phyloP scores from a whole-genome alignment of 2,888 invertebrate species.

The Isoperla grammatica region DNA sequence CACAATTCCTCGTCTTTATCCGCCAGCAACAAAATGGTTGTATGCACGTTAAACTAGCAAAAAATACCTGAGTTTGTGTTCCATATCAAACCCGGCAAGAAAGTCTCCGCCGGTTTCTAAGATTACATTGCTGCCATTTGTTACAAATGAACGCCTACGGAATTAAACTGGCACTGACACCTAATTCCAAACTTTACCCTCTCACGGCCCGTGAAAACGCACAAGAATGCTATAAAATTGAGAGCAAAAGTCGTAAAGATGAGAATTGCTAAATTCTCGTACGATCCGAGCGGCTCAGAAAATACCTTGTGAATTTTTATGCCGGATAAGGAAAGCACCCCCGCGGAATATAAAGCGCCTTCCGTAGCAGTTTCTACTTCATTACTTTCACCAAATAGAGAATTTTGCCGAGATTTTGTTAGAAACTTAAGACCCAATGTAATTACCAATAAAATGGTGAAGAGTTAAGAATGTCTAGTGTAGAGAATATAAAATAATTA shows the following conservation, averaged over 20 bases:
- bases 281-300: not conserved
- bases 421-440: not conserved
- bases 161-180: slow-evolving; percentile 23
- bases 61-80: not conserved
- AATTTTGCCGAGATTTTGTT: not conserved
- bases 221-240: slow-evolving; percentile 25
- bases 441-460: no score
- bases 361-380: not conserved
- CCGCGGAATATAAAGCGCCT: no score
- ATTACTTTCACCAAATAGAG: slow-evolving; percentile 2
- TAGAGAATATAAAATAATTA: no score
- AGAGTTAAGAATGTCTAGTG: no score
- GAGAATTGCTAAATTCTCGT: not conserved
- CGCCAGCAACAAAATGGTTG: no score
- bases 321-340: not conserved
- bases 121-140: slow-evolving; percentile 6
- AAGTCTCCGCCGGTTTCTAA: not conserved
- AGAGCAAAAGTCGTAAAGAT: slow-evolving; percentile 21
- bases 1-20: no score
- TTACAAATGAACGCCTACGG: slow-evolving; percentile 18
- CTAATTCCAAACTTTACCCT: slow-evolving; percentile 19
- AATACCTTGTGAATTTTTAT: slow-evolving; percentile 1
- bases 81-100: not conserved
- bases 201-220: slow-evolving; percentile 2
- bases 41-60: no score